These are phyloP conservation scores for Ornithoptera priamus DNA, from an alignment of 2,888 invertebrate species.

Conservation along the genomic window DNA sequence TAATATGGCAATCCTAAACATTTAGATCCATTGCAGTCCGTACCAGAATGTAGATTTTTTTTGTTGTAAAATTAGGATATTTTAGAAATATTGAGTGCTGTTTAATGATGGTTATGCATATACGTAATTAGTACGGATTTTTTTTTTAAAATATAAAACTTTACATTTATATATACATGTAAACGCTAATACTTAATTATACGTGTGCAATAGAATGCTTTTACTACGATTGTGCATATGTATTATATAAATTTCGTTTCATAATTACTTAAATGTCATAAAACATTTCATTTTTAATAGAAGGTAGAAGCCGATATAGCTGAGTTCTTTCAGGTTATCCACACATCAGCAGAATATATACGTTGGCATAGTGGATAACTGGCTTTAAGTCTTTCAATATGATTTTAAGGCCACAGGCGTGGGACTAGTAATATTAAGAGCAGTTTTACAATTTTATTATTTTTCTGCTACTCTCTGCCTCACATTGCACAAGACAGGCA, in stretches of 20 bases:
- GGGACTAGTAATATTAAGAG: no score
- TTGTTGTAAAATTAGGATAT: neutral
- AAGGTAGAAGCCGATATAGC: no score
- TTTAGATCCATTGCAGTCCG: constrained; percentile 3
- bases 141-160: neutral
- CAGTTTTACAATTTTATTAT: no score
- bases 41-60: constrained; percentile 1
- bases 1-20: constrained; percentile 11
- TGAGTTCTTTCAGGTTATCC: no score
- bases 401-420: no score
- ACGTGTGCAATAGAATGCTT: neutral
- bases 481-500: no score
- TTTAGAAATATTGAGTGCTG: neutral
- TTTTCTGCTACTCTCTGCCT: no score
- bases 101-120: constrained; percentile 1
- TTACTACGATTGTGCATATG: neutral
- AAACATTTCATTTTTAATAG: neutral
- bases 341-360: no score
- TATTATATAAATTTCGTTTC: neutral
- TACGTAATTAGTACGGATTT: constrained; percentile 2
- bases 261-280: neutral
- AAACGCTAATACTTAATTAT: neutral
- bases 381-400: no score
- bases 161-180: neutral
- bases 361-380: no score